Evolutionary conservation across 2,113 vertebrate genomes (phyloP).

Genomic region (Prionailurus bengalensis): DNA sequence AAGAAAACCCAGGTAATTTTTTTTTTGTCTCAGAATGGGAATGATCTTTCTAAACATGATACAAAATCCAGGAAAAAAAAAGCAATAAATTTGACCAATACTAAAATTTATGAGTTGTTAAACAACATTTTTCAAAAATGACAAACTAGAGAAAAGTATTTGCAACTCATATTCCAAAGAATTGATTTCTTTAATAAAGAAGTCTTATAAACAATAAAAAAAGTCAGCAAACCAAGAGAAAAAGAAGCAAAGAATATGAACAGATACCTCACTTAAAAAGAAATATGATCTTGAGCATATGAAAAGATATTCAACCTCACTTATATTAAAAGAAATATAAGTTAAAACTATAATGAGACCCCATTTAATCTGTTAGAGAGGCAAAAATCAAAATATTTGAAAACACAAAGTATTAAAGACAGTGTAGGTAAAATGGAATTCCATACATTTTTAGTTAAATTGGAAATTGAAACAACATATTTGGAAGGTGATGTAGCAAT

Average conservation of each 20-base stretch:
- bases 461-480: neutral
- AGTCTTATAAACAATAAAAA: neutral
- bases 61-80: constrained; percentile 24
- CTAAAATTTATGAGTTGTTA: neutral
- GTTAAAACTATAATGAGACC: constrained; percentile 28
- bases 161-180: constrained; percentile 20
- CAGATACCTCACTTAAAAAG: neutral
- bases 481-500: neutral
- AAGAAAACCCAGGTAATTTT: neutral
- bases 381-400: neutral
- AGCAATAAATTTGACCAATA: neutral
- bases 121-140: neutral
- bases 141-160: constrained; percentile 32
- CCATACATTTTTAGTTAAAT: neutral
- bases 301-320: constrained; percentile 14
- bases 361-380: neutral
- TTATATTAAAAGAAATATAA: constrained; percentile 27
- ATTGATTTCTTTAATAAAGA: constrained; percentile 47
- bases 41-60: neutral
- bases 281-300: constrained; percentile 18
- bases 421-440: neutral
- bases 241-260: constrained; percentile 1
- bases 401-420: neutral
- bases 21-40: neutral
- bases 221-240: constrained; percentile 1